Conservation (phyloP, 1,140 invertebrate genomes). For the Solen grandis region DNA sequence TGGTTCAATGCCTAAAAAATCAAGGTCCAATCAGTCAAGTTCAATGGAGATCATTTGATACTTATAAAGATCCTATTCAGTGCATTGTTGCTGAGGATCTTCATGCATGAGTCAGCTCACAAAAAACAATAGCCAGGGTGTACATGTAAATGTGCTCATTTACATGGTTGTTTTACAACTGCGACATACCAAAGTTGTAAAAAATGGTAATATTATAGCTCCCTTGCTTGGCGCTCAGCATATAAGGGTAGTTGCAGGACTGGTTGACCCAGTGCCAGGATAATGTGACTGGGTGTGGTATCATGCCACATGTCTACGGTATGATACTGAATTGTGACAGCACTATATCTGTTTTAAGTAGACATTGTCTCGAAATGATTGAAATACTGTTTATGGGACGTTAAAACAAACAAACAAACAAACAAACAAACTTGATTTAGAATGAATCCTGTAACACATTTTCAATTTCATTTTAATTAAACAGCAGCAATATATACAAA, state of each 20-base stretch:
- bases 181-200: not conserved
- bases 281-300: not conserved
- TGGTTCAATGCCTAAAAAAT: constrained; percentile 20
- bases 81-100: constrained; percentile 5
- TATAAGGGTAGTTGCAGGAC: too few species aligned
- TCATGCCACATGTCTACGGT: not conserved
- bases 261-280: not conserved
- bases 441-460: too few species aligned
- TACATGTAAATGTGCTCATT: not conserved
- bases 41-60: constrained; percentile 14
- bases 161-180: not conserved
- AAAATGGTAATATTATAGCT: too few species aligned
- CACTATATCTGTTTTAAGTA: too few species aligned
- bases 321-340: too few species aligned
- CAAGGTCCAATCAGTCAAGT: not conserved
- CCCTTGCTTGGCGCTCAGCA: too few species aligned
- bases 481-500: too few species aligned
- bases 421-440: too few species aligned
- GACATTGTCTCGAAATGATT: too few species aligned
- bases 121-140: constrained; percentile 27
- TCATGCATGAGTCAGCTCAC: constrained; percentile 20
- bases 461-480: too few species aligned
- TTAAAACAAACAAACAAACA: too few species aligned
- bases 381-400: too few species aligned
- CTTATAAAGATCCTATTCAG: constrained; percentile 33